Evolutionary conservation across 2,797 vertebrate species (phyloP).

Genomic region (Hylomyscus alleni): DNA sequence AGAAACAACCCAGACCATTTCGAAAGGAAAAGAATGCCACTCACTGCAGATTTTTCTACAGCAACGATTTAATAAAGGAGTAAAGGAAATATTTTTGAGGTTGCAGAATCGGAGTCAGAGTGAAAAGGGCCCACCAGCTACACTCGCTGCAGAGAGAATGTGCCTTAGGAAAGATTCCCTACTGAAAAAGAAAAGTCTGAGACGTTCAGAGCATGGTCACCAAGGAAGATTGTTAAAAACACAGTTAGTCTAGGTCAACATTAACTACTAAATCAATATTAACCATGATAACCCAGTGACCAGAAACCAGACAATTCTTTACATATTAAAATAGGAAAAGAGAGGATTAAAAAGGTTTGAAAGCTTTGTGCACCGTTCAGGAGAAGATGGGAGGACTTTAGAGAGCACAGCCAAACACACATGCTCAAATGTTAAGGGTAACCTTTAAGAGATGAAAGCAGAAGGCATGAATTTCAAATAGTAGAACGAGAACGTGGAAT

Average conservation of each 20-base stretch:
- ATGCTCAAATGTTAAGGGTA: conserved; percentile 69
- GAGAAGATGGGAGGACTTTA: conserved; percentile 34
- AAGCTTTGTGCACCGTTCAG: conserved; percentile 15
- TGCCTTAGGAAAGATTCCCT: conserved; percentile 4
- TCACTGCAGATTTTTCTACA: background rate
- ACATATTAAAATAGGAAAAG: conserved; percentile 43
- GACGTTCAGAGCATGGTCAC: background rate
- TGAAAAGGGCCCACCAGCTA: background rate
- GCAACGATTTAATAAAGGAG: background rate
- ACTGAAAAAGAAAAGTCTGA: background rate
- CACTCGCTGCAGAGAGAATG: background rate
- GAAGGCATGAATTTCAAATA: conserved; percentile 76
- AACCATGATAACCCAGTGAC: background rate
- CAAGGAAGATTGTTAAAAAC: conserved; percentile 44
- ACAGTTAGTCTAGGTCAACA: background rate
- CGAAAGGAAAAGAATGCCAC: background rate
- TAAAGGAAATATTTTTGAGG: background rate
- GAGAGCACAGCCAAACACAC: conserved; percentile 38
- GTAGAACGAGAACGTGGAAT: conserved; percentile 63
- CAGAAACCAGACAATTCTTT: conserved; percentile 39
- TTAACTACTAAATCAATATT: conserved; percentile 52
- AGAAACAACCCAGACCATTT: background rate
- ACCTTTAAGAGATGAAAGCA: conserved; percentile 78
- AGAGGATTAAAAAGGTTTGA: background rate
- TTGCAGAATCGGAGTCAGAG: background rate